phyloP scores from a whole-genome alignment of 2,113 vertebrate species.

The Phylloscopus whistleri region DNA sequence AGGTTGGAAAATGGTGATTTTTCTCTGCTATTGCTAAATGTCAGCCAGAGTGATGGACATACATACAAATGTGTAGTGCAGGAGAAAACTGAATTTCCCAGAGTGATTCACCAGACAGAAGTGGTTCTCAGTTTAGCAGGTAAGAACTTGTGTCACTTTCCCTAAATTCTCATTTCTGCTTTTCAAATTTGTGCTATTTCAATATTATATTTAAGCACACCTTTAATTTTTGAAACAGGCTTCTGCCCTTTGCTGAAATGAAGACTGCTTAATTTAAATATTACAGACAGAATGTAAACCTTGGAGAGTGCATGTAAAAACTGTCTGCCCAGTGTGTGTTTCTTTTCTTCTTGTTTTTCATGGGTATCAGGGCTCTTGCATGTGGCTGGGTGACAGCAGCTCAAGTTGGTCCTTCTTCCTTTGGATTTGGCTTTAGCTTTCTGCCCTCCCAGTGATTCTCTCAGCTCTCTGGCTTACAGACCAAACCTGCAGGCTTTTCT shows the following conservation, averaged over 20 bases:
- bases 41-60: conserved; percentile 51
- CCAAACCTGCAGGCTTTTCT: neutral
- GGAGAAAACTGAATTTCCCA: neutral
- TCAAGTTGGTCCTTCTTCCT: neutral
- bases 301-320: neutral
- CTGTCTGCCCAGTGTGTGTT: neutral
- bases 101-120: neutral
- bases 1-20: conserved; percentile 46
- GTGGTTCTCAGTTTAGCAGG: conserved; percentile 68
- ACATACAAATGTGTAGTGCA: conserved; percentile 62
- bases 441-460: neutral
- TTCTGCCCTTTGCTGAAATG: neutral
- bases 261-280: neutral
- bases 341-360: neutral
- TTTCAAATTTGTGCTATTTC: neutral
- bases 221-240: neutral
- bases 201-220: neutral
- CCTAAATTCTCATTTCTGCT: neutral
- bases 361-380: neutral
- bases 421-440: neutral
- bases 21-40: conserved; percentile 53
- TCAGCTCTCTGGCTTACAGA: neutral
- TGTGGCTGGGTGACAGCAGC: neutral
- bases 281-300: neutral
- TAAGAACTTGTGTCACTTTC: neutral